Evolutionary conservation across 2,888 invertebrate genomes (phyloP).

Genomic region (Uloborus plumipes): DNA sequence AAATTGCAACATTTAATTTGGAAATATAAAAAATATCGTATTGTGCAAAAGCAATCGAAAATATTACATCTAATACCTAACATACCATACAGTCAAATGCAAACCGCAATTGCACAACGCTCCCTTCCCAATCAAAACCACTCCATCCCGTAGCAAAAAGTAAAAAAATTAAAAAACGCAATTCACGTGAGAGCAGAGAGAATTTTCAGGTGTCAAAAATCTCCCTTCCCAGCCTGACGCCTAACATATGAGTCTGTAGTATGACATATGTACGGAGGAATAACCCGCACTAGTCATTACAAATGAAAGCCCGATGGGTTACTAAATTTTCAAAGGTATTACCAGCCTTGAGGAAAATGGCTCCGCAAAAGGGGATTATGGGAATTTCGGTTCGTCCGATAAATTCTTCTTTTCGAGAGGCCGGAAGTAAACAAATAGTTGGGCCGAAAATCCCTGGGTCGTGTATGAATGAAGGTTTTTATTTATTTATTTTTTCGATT

Average conservation of each 20-base stretch:
- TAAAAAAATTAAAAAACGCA: conserved; percentile 22
- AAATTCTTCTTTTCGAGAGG: conserved; percentile 51
- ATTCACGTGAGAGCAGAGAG: conserved; percentile 1
- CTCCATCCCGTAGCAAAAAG: neutral
- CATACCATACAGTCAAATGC: too few species aligned
- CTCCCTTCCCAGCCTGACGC: conserved; percentile 14
- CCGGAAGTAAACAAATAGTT: conserved; percentile 61
- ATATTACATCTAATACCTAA: too few species aligned
- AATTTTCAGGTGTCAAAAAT: conserved; percentile 30
- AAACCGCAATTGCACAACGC: conserved; percentile 23
- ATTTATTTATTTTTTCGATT: conserved; percentile 21
- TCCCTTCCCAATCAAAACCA: conserved; percentile 25
- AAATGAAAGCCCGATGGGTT: conserved; percentile 47
- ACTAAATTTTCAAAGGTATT: conserved; percentile 53
- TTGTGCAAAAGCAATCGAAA: too few species aligned
- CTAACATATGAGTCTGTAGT: conserved; percentile 35
- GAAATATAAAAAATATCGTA: too few species aligned
- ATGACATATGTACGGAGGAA: conserved; percentile 53
- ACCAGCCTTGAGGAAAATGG: conserved; percentile 16
- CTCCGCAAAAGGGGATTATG: conserved; percentile 42
- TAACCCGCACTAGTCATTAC: conserved; percentile 50
- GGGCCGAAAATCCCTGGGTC: conserved; percentile 51
- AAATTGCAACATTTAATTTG: too few species aligned
- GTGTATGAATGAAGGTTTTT: conserved; percentile 42
- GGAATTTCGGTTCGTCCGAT: conserved; percentile 52